Base-by-base conservation (phyloP, 2,797 vertebrate genomes). In the Amazona ochrocephala region DNA sequence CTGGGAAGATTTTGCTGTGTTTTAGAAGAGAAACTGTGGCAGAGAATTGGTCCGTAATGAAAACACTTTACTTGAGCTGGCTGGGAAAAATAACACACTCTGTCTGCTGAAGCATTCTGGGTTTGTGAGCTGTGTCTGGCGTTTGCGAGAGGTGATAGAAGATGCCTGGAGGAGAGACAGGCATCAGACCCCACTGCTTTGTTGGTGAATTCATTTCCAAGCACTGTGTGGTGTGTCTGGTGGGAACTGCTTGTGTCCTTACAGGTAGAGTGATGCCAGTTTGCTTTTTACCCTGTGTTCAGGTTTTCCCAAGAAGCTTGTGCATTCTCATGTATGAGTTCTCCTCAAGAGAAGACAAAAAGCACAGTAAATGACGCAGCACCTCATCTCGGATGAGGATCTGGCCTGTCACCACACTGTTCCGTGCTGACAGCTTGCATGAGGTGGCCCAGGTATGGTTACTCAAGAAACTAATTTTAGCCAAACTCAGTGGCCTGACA, bases 111-210 rank as follows among this genome's bases (percentile, higher is more conserved):
- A 29, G 16, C 34, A 4, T 74, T 83, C 83, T 47, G 86, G 79
- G 70, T 93, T 96, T 97, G 94, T 89, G 96, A 97, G 85, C 91
- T 96, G 91, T 95, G 95, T 81, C 87, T 82, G 16, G 93, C 3
- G 0, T 95, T 86, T 32, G 9, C 10, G 23, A 60, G 89, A 92
- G 84, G 73, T 84, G 76, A 90, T 85, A 50, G 1, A 78, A 71
- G 73, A 74, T 9, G 3, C 34, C 37, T 34, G 81, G 89, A 80
- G 70, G 74, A 82, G 45, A 75, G 5, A 37, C 3, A 68, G 65
- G 58, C 47, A 48, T 78, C 75, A 85, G 41, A 76, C 2, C 9
- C 48, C 23, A 3, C 41, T 68, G 8, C 54, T 92, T 41, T 15
- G 21, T 24, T 56, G 66, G 30, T 21, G 24, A 70, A 75, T 84